phyloP scores from a whole-genome alignment of 1,140 invertebrate species.

The Conus betulinus region DNA sequence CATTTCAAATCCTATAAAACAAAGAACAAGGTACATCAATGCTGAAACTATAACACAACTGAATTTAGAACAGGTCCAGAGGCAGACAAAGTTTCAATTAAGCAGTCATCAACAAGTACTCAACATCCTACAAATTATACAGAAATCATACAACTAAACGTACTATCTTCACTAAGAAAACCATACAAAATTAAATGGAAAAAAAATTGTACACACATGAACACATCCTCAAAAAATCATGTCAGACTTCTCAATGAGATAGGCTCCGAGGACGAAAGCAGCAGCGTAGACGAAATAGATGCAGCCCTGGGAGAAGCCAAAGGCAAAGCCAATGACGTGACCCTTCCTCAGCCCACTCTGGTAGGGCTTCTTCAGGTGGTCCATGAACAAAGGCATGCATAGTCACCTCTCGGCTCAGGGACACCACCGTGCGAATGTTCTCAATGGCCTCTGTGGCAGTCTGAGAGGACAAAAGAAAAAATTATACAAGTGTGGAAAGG shows the following conservation, averaged over 20 bases:
- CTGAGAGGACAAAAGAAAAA: constrained; percentile 38
- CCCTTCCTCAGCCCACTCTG: constrained; percentile 78
- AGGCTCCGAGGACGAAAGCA: constrained; percentile 88
- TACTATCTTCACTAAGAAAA: not conserved
- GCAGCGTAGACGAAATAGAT: constrained; percentile 89
- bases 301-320: constrained; percentile 85
- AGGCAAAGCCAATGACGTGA: constrained; percentile 82
- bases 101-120: no score
- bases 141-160: no score
- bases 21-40: no score
- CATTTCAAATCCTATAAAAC: no score
- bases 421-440: constrained; percentile 79
- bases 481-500: not conserved
- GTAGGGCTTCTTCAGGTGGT: constrained; percentile 51
- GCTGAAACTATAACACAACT: no score
- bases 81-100: no score
- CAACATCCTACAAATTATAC: no score
- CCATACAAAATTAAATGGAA: not conserved
- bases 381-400: constrained; percentile 69
- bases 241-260: constrained; percentile 81
- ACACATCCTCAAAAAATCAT: constrained; percentile 86
- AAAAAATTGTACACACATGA: constrained; percentile 81
- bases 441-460: constrained; percentile 78
- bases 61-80: no score
- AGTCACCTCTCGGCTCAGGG: constrained; percentile 75